Evolutionary conservation across 2,797 vertebrate genomes (phyloP), one percentile per base, ranked within the genome.

Genomic region (Chelonia mydas): DNA sequence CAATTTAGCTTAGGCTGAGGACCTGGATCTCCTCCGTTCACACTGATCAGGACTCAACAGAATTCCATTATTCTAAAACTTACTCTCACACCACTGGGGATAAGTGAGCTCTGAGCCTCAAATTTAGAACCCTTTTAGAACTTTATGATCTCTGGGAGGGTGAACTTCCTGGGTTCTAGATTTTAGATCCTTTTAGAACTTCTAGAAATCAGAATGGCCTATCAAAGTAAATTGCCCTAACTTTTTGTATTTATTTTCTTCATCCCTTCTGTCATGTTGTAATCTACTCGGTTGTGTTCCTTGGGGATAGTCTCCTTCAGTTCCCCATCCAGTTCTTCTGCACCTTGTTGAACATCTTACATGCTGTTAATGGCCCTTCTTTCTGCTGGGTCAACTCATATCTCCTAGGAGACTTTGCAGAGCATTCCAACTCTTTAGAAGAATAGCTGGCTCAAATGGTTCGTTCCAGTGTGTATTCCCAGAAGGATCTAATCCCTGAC

Each of bases 401-500:
- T 57, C 87, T 96, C 68, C 87, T 27, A 82, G 49, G 96, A 94
- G 65, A 55, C 7, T 37, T 49, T 54, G 89, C 41, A 31, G 90
- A 88, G 55, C 86, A 13, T 83, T 92, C 84, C 96, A 95, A 76
- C 72, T 47, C 55, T 81, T 93, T 41, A 87, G 85, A 86, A 55
- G 86, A 59, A 45, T 95, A 86, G 87, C 59, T 90, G 45, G 81
- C 74, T 95, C 88, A 51, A 83, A 81, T 91, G 61, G 47, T 78
- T 89, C 68, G 50, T 77, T 84, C 83, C 50, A 77, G 41, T 74
- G 2, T 3, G 31, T 31, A 84, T 81, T 88, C 87, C 86, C 86
- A 37, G 7, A 53, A 90, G 95, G 92, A 88, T 90, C 88, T 89
- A 93, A 88, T 85, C 28, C 5, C 54, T 92, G 96, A 92, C 49